Evolutionary conservation across 2,113 vertebrate genomes (phyloP), one percentile per base, ranked within the genome.

Genomic region (Calyptomena viridis): DNA sequence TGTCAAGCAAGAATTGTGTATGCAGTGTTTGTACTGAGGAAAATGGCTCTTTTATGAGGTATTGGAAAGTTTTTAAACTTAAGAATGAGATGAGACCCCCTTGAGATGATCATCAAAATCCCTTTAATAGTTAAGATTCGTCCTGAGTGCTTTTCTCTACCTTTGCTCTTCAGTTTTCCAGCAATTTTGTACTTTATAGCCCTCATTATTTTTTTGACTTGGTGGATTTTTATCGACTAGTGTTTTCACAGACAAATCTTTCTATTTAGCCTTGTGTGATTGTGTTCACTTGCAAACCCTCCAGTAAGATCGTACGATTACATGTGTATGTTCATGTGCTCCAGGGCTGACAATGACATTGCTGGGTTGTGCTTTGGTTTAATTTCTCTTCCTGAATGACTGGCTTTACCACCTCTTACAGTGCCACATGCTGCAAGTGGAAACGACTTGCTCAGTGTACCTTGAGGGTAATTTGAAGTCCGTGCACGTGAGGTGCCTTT

Each of bases 51-150:
- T 68, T 91, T 94, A 55, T 5, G 88, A 80, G 69, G 19, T 78
- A 79, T 16, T 89, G 90, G 76, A 67, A 93, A 94, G 80, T 93
- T 94, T 91, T 92, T 76, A 94, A 95, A 76, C 35, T 68, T 60
- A 44, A 39, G 35, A 94, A 72, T 0, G 9, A 87, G 81, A 39
- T 87, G 76, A 85, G 42, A 71, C 30, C 37, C 72, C 85, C 88
- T 93, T 90, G 84, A 92, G 76, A 90, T 11, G 77, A 77, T 87
- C 49, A 69, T 75, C 76, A 89, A 66, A 87, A 84, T 95, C 53
- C 50, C 39, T 93, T 86, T 91, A 86, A 71, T 86, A 58, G 73
- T 83, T 83, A 82, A 76, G 60, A 78, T 81, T 90, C 1, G 7
- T 21, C 27, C n/a, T 4, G 6, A 62, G 58, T 93, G 71, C 79